Percentiles rank a stretch among this genome's conserved stretches.
These are phyloP conservation scores for Pseudoatta argentina DNA, from an alignment of 1,140 invertebrate genomes.

Conservation along the genomic window DNA sequence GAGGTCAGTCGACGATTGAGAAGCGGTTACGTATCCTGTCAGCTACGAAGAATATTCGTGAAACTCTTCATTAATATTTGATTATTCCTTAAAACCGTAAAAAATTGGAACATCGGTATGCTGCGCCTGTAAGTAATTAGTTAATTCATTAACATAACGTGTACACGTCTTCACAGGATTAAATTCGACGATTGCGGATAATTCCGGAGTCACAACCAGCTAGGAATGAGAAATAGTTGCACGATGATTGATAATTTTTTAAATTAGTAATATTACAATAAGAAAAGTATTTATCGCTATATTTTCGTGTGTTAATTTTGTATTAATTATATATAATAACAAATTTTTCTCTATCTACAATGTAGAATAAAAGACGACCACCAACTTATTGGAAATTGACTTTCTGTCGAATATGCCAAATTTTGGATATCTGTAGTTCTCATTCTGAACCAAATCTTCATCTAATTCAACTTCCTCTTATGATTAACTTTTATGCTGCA, in stretches of 20 bases:
- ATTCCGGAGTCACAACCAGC: neutral
- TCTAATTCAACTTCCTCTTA: too few species aligned
- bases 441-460: too few species aligned
- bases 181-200: neutral
- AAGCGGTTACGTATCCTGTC: neutral
- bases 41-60: slow-evolving; percentile 10
- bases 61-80: slow-evolving; percentile 46
- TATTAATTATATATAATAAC: neutral
- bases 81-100: slow-evolving; percentile 7
- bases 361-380: neutral
- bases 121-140: slow-evolving; percentile 67
- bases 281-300: neutral
- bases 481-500: too few species aligned
- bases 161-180: neutral
- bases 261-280: neutral
- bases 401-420: too few species aligned
- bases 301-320: neutral
- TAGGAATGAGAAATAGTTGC: neutral
- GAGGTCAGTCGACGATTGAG: slow-evolving; percentile 49
- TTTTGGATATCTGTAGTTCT: too few species aligned
- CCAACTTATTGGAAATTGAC: too few species aligned
- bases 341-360: neutral
- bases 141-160: slow-evolving; percentile 28
- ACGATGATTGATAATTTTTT: neutral
- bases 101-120: slow-evolving; percentile 39